Evolutionary conservation across 2,113 vertebrate species (phyloP), one percentile per base, ranked within the genome.

Genomic region (Tachycineta bicolor): DNA sequence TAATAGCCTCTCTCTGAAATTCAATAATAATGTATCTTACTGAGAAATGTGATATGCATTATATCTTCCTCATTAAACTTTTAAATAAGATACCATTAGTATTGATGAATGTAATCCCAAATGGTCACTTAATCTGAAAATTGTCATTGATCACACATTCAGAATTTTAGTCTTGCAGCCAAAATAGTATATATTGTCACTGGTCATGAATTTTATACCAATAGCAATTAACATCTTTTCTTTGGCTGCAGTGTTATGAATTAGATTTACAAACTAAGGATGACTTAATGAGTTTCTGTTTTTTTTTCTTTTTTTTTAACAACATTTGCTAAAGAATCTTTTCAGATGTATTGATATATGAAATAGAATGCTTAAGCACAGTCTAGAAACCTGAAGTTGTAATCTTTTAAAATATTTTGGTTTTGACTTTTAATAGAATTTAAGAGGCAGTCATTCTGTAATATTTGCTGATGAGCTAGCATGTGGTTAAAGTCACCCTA

Each of bases 41-140:
- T 89, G 88, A 83, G 83, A 86, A 95, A 93, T 93, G 29, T 93
- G 81, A 52, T 91, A 56, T 90, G 78, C 89, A 73, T 90, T 92
- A 62, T 86, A 76, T 74, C 78, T 84, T 93, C 73, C 88, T 86
- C 82, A 90, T 96, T 95, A 94, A 94, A 96, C 49, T 87, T 96
- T 96, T 90, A 97, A 94, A 91, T 87, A 94, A 78, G 90, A 95
- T 93, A 44, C 43, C 69, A 94, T 94, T 93, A 95, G 75, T 94
- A 96, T 94, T 94, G 93, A 96, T 96, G 39, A 90, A 92, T 90
- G 37, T 55, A 81, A 93, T 93, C 90, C 64, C 76, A 94, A 93
- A 93, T 96, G 84, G 81, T 84, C 79, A 73, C 60, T 94, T 96
- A 94, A 88, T 93, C 69, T 93, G 95, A 95, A 93, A 94, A 59